A percentile compares a stretch with the other conserved stretches of the same genome.
Evolutionary conservation across 1,140 invertebrate species (phyloP).

Genomic region (Diploscapter pachys): DNA sequence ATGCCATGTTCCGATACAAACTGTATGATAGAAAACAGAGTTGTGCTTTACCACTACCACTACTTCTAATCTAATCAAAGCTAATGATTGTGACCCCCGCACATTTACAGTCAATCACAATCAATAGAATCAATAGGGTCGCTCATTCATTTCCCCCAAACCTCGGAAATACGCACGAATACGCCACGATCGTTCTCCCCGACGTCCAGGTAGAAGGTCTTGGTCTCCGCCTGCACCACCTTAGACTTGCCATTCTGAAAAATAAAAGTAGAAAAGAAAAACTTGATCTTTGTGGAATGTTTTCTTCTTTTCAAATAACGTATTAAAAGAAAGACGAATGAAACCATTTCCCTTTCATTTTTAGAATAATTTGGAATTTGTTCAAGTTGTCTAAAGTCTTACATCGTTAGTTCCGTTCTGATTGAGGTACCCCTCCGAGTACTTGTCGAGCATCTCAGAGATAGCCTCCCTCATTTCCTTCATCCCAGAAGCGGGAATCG

Average conservation of each 20-base stretch:
- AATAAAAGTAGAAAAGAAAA: slow-evolving; percentile 36
- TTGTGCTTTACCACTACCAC: too few species aligned
- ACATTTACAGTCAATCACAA: too few species aligned
- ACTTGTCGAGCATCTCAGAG: slow-evolving; percentile 91
- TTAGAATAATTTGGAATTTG: slow-evolving; percentile 7
- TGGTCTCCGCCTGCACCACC: slow-evolving; percentile 91
- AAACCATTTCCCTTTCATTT: neutral
- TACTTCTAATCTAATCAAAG: too few species aligned
- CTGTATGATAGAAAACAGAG: too few species aligned
- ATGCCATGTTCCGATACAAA: too few species aligned
- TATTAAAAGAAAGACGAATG: too few species aligned
- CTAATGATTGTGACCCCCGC: too few species aligned
- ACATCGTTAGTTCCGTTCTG: neutral
- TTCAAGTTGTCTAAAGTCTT: neutral
- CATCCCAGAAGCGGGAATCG: slow-evolving; percentile 95
- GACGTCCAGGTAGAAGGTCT: slow-evolving; percentile 99
- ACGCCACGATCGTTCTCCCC: slow-evolving; percentile 96
- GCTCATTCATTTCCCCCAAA: slow-evolving; percentile 58
- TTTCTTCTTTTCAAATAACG: neutral
- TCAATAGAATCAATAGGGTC: too few species aligned
- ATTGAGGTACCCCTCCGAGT: slow-evolving; percentile 65
- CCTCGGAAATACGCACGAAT: slow-evolving; percentile 97
- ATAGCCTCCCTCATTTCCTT: slow-evolving; percentile 94
- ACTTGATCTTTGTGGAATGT: slow-evolving; percentile 4
- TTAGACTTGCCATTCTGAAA: slow-evolving; percentile 73